Percentiles rank a stretch among this genome's conserved stretches.
Conservation (phyloP, 2,888 invertebrate genomes). For the Octodonta nipae region DNA sequence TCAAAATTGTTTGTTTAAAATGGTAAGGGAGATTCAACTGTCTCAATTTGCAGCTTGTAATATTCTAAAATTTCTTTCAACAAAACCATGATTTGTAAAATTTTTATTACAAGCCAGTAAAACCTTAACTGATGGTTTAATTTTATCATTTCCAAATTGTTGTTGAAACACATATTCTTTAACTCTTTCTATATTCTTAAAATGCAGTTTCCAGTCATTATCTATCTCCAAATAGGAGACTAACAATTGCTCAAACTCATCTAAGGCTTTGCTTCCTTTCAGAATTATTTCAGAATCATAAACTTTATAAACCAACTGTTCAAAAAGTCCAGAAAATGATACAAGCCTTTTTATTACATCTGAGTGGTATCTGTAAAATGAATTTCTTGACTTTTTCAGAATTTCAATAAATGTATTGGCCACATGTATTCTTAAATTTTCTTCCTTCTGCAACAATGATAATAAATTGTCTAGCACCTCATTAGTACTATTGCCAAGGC, state of each 20-base stretch:
- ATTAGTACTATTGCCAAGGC: constrained; percentile 16
- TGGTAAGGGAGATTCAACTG: no score
- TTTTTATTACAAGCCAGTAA: no score
- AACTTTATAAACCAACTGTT: constrained; percentile 23
- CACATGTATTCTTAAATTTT: constrained; percentile 18
- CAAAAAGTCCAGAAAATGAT: constrained; percentile 18
- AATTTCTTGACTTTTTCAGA: constrained; percentile 12
- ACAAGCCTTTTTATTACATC: constrained; percentile 14
- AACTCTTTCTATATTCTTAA: no score
- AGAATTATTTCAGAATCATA: constrained; percentile 16
- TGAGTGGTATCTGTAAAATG: constrained; percentile 13
- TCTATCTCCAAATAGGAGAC: constrained; percentile 12
- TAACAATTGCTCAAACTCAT: constrained; percentile 16
- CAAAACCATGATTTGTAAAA: no score
- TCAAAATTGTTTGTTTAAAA: no score
- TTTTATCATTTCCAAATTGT: no score
- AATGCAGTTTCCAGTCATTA: no score
- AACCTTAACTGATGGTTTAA: no score
- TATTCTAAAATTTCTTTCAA: no score
- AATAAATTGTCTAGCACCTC: constrained; percentile 20
- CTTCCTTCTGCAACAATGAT: constrained; percentile 11
- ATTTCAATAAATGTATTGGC: constrained; percentile 20
- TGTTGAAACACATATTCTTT: no score
- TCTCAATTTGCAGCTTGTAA: no score
- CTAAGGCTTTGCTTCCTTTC: constrained; percentile 10